Evolutionary conservation across 2,113 vertebrate species (phyloP).

Genomic region (Kryptolebias marmoratus): DNA sequence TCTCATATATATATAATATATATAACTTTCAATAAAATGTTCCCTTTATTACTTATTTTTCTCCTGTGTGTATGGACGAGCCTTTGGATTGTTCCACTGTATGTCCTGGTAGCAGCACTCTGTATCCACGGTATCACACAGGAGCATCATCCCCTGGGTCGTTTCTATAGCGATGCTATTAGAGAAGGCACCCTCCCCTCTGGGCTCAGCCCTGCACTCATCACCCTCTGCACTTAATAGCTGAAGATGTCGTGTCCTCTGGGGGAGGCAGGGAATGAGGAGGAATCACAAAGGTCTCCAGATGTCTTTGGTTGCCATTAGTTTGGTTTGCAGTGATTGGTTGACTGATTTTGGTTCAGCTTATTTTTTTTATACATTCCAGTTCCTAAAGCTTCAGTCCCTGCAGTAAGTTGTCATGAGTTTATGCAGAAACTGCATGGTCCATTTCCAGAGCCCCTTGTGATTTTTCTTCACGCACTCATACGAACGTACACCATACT

Average conservation of each 20-base stretch:
- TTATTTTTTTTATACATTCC: constrained; percentile 79
- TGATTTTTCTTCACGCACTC: constrained; percentile 71
- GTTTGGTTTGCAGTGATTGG: constrained; percentile 59
- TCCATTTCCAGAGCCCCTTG: constrained; percentile 68
- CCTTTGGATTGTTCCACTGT: constrained; percentile 81
- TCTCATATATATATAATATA: constrained; percentile 80
- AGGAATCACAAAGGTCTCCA: constrained; percentile 65
- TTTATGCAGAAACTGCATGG: constrained; percentile 56
- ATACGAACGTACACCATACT: constrained; percentile 37
- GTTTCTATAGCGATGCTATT: constrained; percentile 77
- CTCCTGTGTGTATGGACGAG: constrained; percentile 74
- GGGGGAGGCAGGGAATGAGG: constrained; percentile 28
- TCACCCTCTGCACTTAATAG: constrained; percentile 62
- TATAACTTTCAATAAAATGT: constrained; percentile 78
- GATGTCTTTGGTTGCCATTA: constrained; percentile 79
- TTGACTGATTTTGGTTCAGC: constrained; percentile 77
- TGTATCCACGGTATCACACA: constrained; percentile 76
- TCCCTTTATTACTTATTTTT: constrained; percentile 79
- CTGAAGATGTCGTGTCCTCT: constrained; percentile 54
- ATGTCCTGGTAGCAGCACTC: constrained; percentile 84
- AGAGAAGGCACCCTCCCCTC: constrained; percentile 69
- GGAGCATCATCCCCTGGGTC: constrained; percentile 79
- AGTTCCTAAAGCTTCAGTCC: constrained; percentile 77
- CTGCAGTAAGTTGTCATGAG: constrained; percentile 66
- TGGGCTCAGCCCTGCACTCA: constrained; percentile 40